Percentiles rank a stretch among this genome's conserved stretches.
phyloP scores from a whole-genome alignment of 2,797 vertebrate genomes.

The Luscinia megarhynchos region DNA sequence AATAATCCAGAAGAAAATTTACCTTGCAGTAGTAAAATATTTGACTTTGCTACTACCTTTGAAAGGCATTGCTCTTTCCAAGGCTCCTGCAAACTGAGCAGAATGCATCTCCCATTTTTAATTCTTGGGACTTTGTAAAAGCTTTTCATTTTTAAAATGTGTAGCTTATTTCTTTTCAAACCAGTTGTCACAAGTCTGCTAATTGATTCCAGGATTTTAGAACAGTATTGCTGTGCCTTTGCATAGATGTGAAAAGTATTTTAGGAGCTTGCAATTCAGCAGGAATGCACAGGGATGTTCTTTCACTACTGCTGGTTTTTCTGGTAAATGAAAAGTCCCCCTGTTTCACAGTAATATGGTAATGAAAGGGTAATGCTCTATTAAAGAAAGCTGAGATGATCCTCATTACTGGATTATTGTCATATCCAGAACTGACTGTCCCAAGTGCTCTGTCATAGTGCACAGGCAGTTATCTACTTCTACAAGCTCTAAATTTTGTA shows the following conservation, averaged over 20 bases:
- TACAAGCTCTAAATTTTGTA: not conserved
- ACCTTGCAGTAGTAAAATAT: constrained; percentile 1
- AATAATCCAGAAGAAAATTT: not conserved
- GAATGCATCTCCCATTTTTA: not conserved
- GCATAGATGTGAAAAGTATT: not conserved
- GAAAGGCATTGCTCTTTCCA: not conserved
- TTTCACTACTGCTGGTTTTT: not conserved
- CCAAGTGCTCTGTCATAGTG: not conserved
- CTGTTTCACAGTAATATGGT: not conserved
- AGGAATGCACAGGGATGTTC: not conserved
- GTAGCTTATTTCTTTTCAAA: not conserved
- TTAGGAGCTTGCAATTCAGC: not conserved
- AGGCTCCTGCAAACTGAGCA: not conserved
- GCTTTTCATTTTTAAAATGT: not conserved
- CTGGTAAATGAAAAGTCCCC: not conserved
- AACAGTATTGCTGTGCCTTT: not conserved
- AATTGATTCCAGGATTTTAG: not conserved
- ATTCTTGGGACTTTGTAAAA: not conserved
- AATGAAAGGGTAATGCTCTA: not conserved
- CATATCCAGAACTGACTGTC: not conserved
- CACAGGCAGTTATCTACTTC: not conserved
- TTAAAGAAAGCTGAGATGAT: not conserved
- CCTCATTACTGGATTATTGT: not conserved
- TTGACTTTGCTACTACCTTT: not conserved
- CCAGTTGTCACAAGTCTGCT: not conserved